Evolutionary conservation across 2,797 vertebrate genomes (phyloP).

Genomic region (Diplodus puntazzo): DNA sequence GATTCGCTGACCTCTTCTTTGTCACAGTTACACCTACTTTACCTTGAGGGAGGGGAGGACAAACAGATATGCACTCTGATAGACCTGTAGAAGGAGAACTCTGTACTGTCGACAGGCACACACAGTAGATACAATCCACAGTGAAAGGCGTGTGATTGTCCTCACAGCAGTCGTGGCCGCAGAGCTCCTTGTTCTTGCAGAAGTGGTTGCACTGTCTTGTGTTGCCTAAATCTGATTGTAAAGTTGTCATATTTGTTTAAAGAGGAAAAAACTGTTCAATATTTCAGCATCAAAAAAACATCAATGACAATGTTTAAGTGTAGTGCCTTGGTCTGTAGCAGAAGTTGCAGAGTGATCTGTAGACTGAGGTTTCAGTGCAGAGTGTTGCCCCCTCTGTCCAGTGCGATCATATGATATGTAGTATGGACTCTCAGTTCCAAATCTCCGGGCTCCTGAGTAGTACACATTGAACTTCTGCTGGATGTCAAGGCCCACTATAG

Average conservation of each 20-base stretch:
- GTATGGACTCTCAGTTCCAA: slow-evolving; percentile 68
- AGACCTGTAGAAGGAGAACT: neutral
- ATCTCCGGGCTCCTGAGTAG: slow-evolving; percentile 83
- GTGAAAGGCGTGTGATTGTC: slow-evolving; percentile 48
- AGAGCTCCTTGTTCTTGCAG: slow-evolving; percentile 94
- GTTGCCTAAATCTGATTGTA: slow-evolving; percentile 51
- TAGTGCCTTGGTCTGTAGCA: slow-evolving; percentile 55
- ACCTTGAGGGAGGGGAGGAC: slow-evolving; percentile 80
- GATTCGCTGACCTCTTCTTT: slow-evolving; percentile 81
- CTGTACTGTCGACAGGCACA: neutral
- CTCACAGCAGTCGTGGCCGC: slow-evolving; percentile 98
- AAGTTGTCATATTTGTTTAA: slow-evolving; percentile 3
- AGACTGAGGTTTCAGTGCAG: slow-evolving; percentile 37
- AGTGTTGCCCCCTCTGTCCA: slow-evolving; percentile 36
- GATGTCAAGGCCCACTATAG: slow-evolving; percentile 93
- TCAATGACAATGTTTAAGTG: neutral
- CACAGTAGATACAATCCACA: neutral
- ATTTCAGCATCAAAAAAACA: slow-evolving; percentile 7
- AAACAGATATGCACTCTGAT: neutral
- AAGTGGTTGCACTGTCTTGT: slow-evolving; percentile 94
- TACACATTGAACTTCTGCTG: slow-evolving; percentile 88
- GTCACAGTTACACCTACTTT: slow-evolving; percentile 89
- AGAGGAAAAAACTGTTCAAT: neutral
- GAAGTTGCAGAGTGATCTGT: slow-evolving; percentile 37
- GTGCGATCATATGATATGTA: slow-evolving; percentile 12